Conservation (phyloP, 2,797 vertebrate species). For the Pempheris klunzingeri region DNA sequence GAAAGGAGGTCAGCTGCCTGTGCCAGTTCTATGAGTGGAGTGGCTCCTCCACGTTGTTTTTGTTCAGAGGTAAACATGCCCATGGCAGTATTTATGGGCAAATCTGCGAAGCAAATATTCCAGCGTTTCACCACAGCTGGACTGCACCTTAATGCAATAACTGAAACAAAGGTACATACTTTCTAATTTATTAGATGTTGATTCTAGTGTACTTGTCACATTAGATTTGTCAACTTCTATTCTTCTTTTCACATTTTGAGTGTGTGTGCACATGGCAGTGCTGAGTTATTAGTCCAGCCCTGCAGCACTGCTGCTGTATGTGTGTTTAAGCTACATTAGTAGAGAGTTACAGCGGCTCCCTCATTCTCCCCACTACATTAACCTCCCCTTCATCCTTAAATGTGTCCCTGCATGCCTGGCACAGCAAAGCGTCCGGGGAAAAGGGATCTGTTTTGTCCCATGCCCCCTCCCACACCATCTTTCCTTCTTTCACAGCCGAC, state of each 20-base stretch:
- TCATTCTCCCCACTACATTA: slow-evolving; percentile 79
- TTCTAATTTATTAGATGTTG: slow-evolving; percentile 7
- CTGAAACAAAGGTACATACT: background rate
- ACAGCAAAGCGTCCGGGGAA: slow-evolving; percentile 76
- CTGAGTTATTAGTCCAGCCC: slow-evolving; percentile 46
- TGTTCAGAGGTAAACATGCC: slow-evolving; percentile 29
- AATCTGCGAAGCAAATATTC: slow-evolving; percentile 20
- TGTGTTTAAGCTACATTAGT: slow-evolving; percentile 73
- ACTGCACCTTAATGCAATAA: background rate
- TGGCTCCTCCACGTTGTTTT: slow-evolving; percentile 12
- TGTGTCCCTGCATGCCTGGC: slow-evolving; percentile 81
- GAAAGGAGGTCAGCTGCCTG: slow-evolving; percentile 10
- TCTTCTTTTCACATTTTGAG: slow-evolving; percentile 36
- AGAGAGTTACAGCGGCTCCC: slow-evolving; percentile 67
- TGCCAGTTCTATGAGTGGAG: background rate
- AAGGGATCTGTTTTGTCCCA: slow-evolving; percentile 81
- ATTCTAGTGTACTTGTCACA: slow-evolving; percentile 1
- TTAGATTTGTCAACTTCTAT: slow-evolving; percentile 32
- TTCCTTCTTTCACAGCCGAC: slow-evolving; percentile 65
- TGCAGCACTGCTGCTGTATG: slow-evolving; percentile 64
- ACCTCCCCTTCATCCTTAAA: slow-evolving; percentile 82
- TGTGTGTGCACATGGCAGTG: slow-evolving; percentile 30
- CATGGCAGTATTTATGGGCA: slow-evolving; percentile 27
- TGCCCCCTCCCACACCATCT: slow-evolving; percentile 38
- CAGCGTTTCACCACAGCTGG: background rate